These are phyloP conservation scores for Neoaliturus tenellus DNA, from an alignment of 2,888 invertebrate genomes.

Conservation along the genomic window DNA sequence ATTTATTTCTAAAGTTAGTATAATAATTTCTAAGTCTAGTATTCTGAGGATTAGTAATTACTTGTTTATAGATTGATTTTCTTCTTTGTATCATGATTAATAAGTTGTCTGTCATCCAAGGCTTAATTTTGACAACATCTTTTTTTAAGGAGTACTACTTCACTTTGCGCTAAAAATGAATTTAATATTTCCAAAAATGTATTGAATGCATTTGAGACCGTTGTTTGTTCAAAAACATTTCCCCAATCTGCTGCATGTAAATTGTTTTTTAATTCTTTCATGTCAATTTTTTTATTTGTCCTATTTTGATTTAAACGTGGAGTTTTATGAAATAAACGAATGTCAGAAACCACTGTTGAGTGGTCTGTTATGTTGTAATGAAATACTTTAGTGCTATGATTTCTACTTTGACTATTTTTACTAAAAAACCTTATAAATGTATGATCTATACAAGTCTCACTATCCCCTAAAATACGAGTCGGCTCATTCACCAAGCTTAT, in stretches of 20 bases:
- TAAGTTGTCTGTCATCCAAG: neutral
- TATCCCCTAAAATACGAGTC: neutral
- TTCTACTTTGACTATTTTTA: neutral
- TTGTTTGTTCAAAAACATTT: neutral
- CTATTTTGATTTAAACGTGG: neutral
- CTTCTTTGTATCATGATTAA: neutral
- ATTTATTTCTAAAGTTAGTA: neutral
- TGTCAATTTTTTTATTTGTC: neutral
- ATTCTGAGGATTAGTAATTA: neutral
- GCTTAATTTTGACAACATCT: neutral
- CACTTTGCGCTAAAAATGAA: neutral
- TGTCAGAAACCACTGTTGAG: neutral
- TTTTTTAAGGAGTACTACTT: neutral
- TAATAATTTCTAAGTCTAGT: neutral
- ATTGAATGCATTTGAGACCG: neutral
- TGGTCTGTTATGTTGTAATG: slow-evolving; percentile 28
- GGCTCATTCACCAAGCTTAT: neutral
- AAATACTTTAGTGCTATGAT: neutral
- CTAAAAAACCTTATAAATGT: neutral
- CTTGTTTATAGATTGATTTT: neutral
- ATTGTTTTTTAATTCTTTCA: neutral
- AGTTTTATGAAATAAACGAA: neutral
- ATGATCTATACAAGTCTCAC: neutral
- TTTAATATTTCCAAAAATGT: neutral
- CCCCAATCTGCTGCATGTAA: neutral